Evolutionary conservation across 2,888 invertebrate species (phyloP).

Genomic region (Melieria picta): DNA sequence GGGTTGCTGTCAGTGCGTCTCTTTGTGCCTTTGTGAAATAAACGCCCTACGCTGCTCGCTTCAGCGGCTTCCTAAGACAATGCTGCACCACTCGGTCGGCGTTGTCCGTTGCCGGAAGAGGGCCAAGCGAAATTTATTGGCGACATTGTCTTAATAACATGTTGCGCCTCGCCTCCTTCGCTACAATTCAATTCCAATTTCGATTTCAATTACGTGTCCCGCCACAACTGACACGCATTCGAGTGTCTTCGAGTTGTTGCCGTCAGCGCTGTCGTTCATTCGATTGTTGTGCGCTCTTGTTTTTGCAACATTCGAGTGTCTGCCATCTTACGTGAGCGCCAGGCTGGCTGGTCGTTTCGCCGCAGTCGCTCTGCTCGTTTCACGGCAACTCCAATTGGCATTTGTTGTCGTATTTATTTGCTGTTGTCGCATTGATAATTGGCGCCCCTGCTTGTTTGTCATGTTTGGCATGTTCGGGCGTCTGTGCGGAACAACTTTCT

Average conservation of each 20-base stretch:
- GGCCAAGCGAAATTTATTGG: slow-evolving; percentile 12
- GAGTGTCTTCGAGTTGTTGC: slow-evolving; percentile 13
- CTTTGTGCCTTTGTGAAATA: too few species aligned
- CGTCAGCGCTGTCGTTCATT: too few species aligned
- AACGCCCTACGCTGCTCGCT: too few species aligned
- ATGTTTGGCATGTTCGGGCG: too few species aligned
- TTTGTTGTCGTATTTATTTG: slow-evolving; percentile 30
- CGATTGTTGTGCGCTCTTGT: not conserved
- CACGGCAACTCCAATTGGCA: slow-evolving; percentile 32
- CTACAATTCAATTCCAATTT: slow-evolving; percentile 24
- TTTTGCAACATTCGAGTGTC: not conserved
- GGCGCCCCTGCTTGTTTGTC: too few species aligned
- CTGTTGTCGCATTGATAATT: slow-evolving; percentile 18
- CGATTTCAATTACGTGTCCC: slow-evolving; percentile 19
- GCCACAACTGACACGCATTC: slow-evolving; percentile 8
- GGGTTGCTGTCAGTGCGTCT: too few species aligned
- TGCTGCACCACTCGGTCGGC: too few species aligned
- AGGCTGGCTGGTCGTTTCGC: not conserved
- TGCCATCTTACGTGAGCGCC: not conserved
- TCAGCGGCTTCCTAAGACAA: too few species aligned
- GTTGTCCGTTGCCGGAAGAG: too few species aligned
- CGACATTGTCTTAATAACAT: slow-evolving; percentile 22
- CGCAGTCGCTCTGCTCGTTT: not conserved
- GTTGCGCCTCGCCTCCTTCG: slow-evolving; percentile 3
- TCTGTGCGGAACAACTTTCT: too few species aligned